A percentile compares a stretch with the other conserved stretches of the same genome.
These are phyloP conservation scores for Coleophora deauratella DNA, from an alignment of 2,888 invertebrate species.

Conservation along the genomic window DNA sequence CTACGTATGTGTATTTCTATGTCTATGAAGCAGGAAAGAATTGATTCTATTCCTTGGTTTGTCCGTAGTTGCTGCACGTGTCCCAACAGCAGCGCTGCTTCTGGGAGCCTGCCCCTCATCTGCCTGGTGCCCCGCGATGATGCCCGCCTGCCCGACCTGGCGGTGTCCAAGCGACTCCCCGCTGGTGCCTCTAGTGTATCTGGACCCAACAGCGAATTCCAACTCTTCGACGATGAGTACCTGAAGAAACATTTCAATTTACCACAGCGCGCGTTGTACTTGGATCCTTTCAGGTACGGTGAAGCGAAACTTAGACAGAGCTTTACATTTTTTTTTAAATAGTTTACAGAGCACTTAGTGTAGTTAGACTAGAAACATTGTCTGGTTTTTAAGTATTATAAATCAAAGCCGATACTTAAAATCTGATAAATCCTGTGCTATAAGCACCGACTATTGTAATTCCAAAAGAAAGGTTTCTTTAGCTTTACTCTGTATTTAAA, in stretches of 20 bases:
- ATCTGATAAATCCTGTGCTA: no score
- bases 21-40: no score
- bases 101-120: constrained; percentile 40
- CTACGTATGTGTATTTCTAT: no score
- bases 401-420: no score
- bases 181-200: constrained; percentile 12
- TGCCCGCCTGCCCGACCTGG: constrained; percentile 5
- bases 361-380: no score
- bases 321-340: no score
- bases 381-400: no score
- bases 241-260: constrained; percentile 55
- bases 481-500: no score
- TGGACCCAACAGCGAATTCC: constrained; percentile 24
- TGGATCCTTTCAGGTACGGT: constrained; percentile 48
- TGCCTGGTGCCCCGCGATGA: constrained; percentile 54
- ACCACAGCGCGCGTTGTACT: constrained; percentile 46
- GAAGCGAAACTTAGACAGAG: no score
- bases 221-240: constrained; percentile 48
- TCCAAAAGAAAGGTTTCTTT: no score
- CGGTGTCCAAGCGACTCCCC: constrained; percentile 1
- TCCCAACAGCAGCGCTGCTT: constrained; percentile 17
- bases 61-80: constrained; percentile 47
- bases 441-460: no score
- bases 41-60: neutral
- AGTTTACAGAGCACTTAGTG: no score